Evolutionary conservation across 2,797 vertebrate genomes (phyloP).

Genomic region (Rhincodon typus): DNA sequence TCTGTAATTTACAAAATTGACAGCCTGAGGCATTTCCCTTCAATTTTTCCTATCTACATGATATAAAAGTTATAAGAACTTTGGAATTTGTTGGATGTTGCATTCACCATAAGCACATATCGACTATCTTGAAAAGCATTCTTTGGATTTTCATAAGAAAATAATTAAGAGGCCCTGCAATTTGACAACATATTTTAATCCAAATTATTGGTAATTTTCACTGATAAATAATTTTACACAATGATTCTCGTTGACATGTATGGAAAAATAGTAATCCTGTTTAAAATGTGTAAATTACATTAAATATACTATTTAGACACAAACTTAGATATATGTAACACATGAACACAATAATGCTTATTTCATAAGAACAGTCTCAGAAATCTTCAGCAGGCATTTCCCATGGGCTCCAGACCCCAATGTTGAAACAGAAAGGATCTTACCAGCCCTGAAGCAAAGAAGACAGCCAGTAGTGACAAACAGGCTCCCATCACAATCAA

Average conservation of each 20-base stretch:
- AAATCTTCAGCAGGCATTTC: too few species aligned
- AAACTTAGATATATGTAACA: neutral
- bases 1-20: neutral
- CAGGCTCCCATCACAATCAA: slow-evolving; percentile 95
- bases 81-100: neutral
- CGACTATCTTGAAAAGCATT: neutral
- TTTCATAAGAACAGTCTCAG: too few species aligned
- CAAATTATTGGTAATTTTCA: neutral
- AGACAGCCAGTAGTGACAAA: slow-evolving; percentile 84
- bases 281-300: neutral
- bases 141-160: neutral
- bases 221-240: neutral
- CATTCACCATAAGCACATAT: neutral
- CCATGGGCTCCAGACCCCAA: too few species aligned
- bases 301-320: neutral
- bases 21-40: neutral
- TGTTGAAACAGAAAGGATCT: slow-evolving; percentile 51
- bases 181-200: neutral
- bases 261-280: neutral
- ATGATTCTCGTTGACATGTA: neutral
- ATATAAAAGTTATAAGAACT: neutral
- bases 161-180: neutral
- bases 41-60: neutral
- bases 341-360: neutral
- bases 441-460: slow-evolving; percentile 95